Evolutionary conservation across 92 coral and sea anemone genomes (phyloP), one percentile per base, ranked within the genome.

Genomic region (Bergia puertoricense): DNA sequence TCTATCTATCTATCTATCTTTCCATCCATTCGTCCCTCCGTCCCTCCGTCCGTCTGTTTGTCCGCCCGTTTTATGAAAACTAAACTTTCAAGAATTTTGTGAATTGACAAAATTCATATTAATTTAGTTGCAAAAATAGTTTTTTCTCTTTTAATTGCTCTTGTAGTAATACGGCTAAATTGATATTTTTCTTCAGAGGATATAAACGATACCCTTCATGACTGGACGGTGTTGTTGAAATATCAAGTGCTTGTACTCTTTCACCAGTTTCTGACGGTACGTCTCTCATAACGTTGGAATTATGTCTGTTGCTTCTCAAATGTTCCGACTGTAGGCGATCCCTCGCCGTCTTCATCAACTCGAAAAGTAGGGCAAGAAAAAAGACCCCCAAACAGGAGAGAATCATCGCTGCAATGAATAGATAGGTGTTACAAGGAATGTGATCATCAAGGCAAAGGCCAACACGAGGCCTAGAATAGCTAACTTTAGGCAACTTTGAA

Each of bases 311-410:
- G 46, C 16, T 0, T 2, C n/a, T 18, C 41, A 67, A 16, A 48
- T 69, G 66, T 36, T 23, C n/a, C 0, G 39, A 30, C 62, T 36
- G 77, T 44, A 84, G 37, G 6, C 79, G 66, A 69, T 30, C 23
- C 23, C 87, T 68, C 51, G 66, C 77, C 3, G 77, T 44, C 57
- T 84, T 84, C 78, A 84, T 46, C 78, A 73, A 2, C 74, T 84
- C 87, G 78, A 20, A 69, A 48, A 84, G 57, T 13, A 84, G 44
- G 48, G 87, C 78, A 69, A 84, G 66, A 36, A 69, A 5, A 45
- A 84, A 84, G 42, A 84, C 77, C 15, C 87, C 87, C 39, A 84
- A 39, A 69, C 77, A 84, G 42, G 87, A 69, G 14, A 84, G 40
- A 8, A 84, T 79, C 87, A 84, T 84, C 8, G 86, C 86, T 83